Evolutionary conservation across 2,888 invertebrate species (phyloP), one percentile per base, ranked within the genome.

Genomic region (Caenorhabditis japonica): DNA sequence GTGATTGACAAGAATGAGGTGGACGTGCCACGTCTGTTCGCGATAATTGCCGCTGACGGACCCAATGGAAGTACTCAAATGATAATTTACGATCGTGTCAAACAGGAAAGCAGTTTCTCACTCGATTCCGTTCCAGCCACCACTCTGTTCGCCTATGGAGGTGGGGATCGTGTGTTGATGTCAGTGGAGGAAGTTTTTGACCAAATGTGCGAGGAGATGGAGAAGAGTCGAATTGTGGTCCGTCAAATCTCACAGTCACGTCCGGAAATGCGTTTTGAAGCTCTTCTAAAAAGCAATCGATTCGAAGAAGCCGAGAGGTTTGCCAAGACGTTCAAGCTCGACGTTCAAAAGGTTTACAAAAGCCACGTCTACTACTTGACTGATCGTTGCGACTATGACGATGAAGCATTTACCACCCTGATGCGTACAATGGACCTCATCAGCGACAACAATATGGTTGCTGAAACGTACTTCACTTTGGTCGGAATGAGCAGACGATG

Each of bases 251-350:
- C 66, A 2, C 70, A 76, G 43, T 73, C 76, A 3, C 46, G 62
- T 2, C 76, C 76, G 1, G 70, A 76, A 44, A 70, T 70, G 51
- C 66, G 66, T 10, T 70, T 76, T 34, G 76, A 75, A 36, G 60
- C 69, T 2, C 43, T 76, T 10, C 43, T 76, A 13, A 62, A 68
- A 23, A 59, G 56, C 27, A 69, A 74, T 23, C 47, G 60, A 13
- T 75, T 79, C 19, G 80, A 79, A 36, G 80, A 80, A 53, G 80
- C 80, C 4, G 80, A 80, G 19, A 61, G 64, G 39, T 76, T 80
- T 34, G 80, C 80, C 21, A 70, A 62, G 12, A 33, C 64, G 15
- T 79, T 64, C 49, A 72, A 72, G 1, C 70, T 80, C 2, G 79
- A 80, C 41, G 41, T 79, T 23, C 77, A 77, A 33, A 61, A 55